A percentile compares a stretch with the other conserved stretches of the same genome.
Evolutionary conservation across 2,113 vertebrate species (phyloP).

Genomic region (Pedionomus torquatus): DNA sequence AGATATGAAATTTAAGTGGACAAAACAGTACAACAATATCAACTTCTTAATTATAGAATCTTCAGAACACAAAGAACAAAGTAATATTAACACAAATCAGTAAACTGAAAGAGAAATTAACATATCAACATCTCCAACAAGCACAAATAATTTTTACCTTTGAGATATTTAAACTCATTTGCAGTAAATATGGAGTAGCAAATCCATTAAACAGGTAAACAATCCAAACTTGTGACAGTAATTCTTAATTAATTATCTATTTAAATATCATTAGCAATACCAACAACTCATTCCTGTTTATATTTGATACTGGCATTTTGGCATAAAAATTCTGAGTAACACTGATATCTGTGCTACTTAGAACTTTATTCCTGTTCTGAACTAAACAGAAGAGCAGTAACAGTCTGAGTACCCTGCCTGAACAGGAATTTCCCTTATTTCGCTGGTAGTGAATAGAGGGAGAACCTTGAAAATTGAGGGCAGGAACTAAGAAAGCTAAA

Average conservation of each 20-base stretch:
- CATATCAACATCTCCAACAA: not conserved
- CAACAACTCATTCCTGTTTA: not conserved
- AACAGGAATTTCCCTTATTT: not conserved
- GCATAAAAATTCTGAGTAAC: not conserved
- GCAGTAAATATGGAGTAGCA: not conserved
- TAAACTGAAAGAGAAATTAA: not conserved
- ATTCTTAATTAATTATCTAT: not conserved
- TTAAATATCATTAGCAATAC: not conserved
- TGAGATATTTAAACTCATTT: not conserved
- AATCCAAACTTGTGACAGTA: not conserved
- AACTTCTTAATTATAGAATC: not conserved
- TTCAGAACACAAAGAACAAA: not conserved
- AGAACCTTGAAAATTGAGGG: not conserved
- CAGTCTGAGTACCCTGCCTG: not conserved
- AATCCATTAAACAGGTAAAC: not conserved
- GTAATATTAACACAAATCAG: not conserved
- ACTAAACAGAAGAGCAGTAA: not conserved
- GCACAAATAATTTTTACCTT: not conserved
- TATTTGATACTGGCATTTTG: not conserved
- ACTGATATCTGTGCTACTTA: not conserved
- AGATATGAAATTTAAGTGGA: not conserved
- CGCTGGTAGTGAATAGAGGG: not conserved
- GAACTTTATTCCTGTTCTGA: not conserved
- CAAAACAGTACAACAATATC: not conserved
- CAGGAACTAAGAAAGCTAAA: not conserved